These are phyloP conservation scores for Ectropis crepuscularia DNA, from an alignment of 2,888 invertebrate genomes.

Conservation along the genomic window DNA sequence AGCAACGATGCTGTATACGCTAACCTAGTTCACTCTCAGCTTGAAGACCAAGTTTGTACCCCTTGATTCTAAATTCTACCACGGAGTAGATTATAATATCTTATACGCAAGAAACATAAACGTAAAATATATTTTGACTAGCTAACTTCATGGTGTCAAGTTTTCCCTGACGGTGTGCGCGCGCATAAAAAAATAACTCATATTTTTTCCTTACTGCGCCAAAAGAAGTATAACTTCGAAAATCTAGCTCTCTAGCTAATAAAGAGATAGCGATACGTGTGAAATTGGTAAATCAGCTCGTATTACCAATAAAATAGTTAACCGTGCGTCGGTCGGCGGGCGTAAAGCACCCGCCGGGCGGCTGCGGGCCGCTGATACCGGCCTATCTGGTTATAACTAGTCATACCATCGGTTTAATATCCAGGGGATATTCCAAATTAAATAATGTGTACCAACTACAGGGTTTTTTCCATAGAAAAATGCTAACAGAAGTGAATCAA, in stretches of 20 bases:
- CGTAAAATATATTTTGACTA: too few relatives aligned
- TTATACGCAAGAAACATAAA: too few relatives aligned
- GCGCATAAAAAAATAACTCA: too few relatives aligned
- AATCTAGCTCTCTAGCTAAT: background rate
- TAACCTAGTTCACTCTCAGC: too few relatives aligned
- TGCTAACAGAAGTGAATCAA: too few relatives aligned
- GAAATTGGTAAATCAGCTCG: constrained; percentile 20
- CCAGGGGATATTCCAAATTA: background rate
- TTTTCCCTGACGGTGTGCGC: too few relatives aligned
- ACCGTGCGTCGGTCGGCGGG: constrained; percentile 45
- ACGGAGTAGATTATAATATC: too few relatives aligned
- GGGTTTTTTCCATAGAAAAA: background rate
- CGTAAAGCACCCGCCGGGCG: constrained; percentile 33
- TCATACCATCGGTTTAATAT: constrained; percentile 1
- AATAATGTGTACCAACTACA: background rate
- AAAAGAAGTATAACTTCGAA: background rate
- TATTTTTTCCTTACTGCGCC: too few relatives aligned
- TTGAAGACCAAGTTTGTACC: too few relatives aligned
- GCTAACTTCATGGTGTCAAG: too few relatives aligned
- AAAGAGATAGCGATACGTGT: constrained; percentile 3
- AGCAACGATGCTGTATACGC: too few relatives aligned
- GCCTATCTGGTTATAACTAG: constrained; percentile 7
- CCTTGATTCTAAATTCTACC: too few relatives aligned
- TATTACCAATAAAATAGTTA: constrained; percentile 49
- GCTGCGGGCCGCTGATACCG: constrained; percentile 52